A percentile compares a stretch with the other conserved stretches of the same genome.
Conservation (phyloP, 2,797 vertebrate species). For the Craterocephalus amniculus region DNA sequence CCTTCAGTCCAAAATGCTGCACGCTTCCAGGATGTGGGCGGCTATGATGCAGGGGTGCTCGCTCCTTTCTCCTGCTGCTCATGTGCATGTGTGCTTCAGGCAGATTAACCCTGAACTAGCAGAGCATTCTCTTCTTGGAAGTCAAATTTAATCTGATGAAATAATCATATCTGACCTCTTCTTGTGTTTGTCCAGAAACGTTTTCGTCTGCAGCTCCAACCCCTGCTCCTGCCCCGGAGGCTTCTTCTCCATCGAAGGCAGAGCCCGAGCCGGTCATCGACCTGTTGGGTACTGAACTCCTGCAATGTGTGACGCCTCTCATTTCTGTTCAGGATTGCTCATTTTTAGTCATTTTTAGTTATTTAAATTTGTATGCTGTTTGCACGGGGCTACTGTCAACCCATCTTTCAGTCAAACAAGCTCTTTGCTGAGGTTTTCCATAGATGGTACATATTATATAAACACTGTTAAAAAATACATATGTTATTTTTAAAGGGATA, state of each 20-base stretch:
- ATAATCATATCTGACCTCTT: slow-evolving; percentile 20
- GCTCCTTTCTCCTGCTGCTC: slow-evolving; percentile 34
- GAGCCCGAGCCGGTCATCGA: slow-evolving; percentile 93
- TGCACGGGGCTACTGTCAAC: background rate
- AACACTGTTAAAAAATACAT: background rate
- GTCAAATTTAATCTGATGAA: slow-evolving; percentile 13
- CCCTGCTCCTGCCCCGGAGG: slow-evolving; percentile 81
- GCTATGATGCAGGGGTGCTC: slow-evolving; percentile 55
- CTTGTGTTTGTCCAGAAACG: slow-evolving; percentile 81
- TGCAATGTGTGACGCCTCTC: background rate
- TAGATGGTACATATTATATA: background rate
- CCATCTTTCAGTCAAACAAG: background rate
- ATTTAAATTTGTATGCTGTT: no score
- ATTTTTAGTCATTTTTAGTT: background rate
- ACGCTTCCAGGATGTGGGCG: slow-evolving; percentile 62
- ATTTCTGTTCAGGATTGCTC: background rate
- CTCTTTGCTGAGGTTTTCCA: background rate
- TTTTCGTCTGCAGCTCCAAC: slow-evolving; percentile 83
- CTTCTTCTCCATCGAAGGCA: slow-evolving; percentile 89
- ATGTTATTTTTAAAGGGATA: background rate
- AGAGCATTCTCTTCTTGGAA: slow-evolving; percentile 14
- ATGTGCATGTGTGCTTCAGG: slow-evolving; percentile 46
- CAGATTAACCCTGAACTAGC: slow-evolving; percentile 11
- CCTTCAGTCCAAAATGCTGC: slow-evolving; percentile 36
- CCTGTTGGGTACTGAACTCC: slow-evolving; percentile 88